Evolutionary conservation across 2,113 vertebrate species (phyloP).

Genomic region (Harpagus bidentatus): DNA sequence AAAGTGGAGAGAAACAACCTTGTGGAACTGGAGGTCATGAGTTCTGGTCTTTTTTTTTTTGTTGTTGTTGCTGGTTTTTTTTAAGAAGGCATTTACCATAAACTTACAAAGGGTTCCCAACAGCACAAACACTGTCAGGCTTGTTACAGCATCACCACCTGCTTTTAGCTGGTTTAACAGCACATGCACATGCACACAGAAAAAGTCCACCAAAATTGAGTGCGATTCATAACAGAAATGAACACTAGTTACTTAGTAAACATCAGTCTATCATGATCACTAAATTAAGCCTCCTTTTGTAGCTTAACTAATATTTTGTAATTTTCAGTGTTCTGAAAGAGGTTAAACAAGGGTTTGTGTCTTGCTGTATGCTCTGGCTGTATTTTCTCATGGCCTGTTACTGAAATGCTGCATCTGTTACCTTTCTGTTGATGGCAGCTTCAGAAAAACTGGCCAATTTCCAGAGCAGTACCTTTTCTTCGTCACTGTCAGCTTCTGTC

Average conservation of each 20-base stretch:
- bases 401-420: not conserved
- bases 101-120: not conserved
- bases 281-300: not conserved
- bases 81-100: not conserved
- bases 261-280: not conserved
- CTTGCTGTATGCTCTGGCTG: not conserved
- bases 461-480: constrained; percentile 24
- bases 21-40: not conserved
- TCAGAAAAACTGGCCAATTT: not conserved
- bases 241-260: not conserved
- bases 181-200: not conserved
- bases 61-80: not conserved
- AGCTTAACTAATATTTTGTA: not conserved
- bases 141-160: not conserved
- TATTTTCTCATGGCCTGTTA: not conserved
- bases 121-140: not conserved
- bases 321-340: not conserved
- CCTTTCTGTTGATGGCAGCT: not conserved
- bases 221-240: not conserved
- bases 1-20: not conserved
- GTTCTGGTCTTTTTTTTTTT: not conserved
- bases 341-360: not conserved
- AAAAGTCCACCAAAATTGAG: not conserved
- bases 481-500: constrained; percentile 37
- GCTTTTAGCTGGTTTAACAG: not conserved